Conservation (phyloP, 1,140 invertebrate genomes). For the Centruroides vittatus region DNA sequence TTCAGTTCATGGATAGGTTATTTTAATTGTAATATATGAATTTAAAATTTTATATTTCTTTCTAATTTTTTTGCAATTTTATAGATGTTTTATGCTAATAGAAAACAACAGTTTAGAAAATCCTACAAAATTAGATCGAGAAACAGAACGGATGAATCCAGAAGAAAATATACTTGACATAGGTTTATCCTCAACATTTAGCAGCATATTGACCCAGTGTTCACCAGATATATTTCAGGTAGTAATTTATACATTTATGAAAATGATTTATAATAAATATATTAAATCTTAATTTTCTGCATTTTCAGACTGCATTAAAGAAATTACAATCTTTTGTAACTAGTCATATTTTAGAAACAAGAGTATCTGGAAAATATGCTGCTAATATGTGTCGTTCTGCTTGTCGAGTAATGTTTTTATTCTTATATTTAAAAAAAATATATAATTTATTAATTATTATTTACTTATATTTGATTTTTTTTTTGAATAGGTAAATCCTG, state of each 20-base stretch:
- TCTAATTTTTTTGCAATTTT: too few relatives aligned
- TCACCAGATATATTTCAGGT: conserved; percentile 43
- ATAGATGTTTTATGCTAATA: conserved; percentile 48
- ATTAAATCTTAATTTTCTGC: conserved; percentile 10
- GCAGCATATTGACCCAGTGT: conserved; percentile 46
- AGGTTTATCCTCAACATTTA: conserved; percentile 49
- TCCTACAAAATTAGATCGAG: conserved; percentile 35
- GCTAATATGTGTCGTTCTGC: conserved; percentile 53
- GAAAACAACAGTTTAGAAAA: conserved; percentile 54
- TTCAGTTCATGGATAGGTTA: conserved; percentile 63
- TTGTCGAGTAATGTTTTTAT: conserved; percentile 40
- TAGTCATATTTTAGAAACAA: conserved; percentile 58
- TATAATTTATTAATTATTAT: too few relatives aligned
- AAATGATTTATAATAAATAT: conserved; percentile 18
- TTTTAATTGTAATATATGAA: neutral
- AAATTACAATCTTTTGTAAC: conserved; percentile 58
- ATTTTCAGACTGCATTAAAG: conserved; percentile 49
- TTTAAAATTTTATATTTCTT: conserved; percentile 1
- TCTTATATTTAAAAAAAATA: neutral
- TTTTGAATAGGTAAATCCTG: conserved; percentile 35
- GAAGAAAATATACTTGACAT: conserved; percentile 54
- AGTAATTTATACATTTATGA: conserved; percentile 7
- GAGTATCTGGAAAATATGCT: conserved; percentile 61
- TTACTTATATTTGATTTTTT: conserved; percentile 8
- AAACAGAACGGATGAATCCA: conserved; percentile 43